Evolutionary conservation across 2,797 vertebrate genomes (phyloP), one percentile per base, ranked within the genome.

Genomic region (Margarornis squamiger): DNA sequence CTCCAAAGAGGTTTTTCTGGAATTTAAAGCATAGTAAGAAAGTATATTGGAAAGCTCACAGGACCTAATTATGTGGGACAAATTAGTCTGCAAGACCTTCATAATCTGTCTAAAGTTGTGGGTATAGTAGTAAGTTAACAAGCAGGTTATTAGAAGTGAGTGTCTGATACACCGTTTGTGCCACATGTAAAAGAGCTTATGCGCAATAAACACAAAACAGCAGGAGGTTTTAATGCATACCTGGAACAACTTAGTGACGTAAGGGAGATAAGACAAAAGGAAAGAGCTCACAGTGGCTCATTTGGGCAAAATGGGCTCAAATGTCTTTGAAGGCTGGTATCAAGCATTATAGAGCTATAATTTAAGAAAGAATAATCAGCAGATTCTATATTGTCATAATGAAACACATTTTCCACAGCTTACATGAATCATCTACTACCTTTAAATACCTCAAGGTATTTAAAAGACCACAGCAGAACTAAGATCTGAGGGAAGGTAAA

Each of bases 41-140:
- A 84, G 82, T 91, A 75, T 72, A 93, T 22, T 81, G 76, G 73
- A 95, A 96, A 95, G 76, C 93, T 96, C 95, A 83, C 70, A 96
- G 95, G 95, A 95, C 91, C 95, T 96, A 96, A 96, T 97, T 95
- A 95, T 46, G 75, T 77, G 75, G 92, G 93, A 96, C 79, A 96
- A 94, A 96, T 95, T 97, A 96, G 73, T 55, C 87, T 92, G 76
- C 51, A 67, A 96, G 91, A 92, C 92, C 82, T 96, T 92, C 89
- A 83, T 95, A 96, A 96, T 96, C 81, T 90, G 48, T 91, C 57
- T 94, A 90, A 95, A 95, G 68, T 86, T 51, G 78, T 78, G 81
- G 57, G 29, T 90, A 68, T 80, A 91, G 61, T 72, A 73, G 55
- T 81, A 88, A 92, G 74, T 71, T 95, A 96, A 95, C 2, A 0